phyloP scores from a whole-genome alignment of 2,797 vertebrate genomes.

The Rhinichthys osculus region DNA sequence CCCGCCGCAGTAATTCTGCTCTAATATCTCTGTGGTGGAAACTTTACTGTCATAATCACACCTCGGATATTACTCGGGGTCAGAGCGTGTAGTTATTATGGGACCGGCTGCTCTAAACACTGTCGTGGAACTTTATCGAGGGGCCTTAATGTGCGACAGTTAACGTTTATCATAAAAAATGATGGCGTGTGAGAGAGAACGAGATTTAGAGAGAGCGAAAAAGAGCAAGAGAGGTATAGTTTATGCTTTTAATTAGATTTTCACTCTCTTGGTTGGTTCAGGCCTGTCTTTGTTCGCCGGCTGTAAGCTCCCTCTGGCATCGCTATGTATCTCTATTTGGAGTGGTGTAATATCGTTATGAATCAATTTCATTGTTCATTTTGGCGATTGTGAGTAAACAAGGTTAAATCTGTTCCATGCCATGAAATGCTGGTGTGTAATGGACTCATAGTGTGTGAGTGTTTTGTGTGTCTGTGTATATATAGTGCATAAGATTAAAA shows the following conservation, averaged over 20 bases:
- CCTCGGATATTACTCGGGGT: slow-evolving; percentile 30
- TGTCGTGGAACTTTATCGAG: slow-evolving; percentile 6
- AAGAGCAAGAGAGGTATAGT: neutral
- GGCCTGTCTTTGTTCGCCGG: neutral
- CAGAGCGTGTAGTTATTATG: slow-evolving; percentile 20
- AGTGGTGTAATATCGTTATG: slow-evolving; percentile 21
- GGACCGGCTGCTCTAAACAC: neutral
- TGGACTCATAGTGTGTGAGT: neutral
- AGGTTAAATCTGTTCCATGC: slow-evolving; percentile 24
- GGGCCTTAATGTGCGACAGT: neutral
- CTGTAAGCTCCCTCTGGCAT: neutral
- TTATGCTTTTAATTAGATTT: slow-evolving; percentile 47
- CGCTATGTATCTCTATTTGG: slow-evolving; percentile 10
- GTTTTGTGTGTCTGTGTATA: neutral
- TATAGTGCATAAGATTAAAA: slow-evolving; percentile 4
- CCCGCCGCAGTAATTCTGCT: slow-evolving; percentile 33
- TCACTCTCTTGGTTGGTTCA: neutral
- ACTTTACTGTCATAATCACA: slow-evolving; percentile 44
- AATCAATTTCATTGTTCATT: slow-evolving; percentile 39
- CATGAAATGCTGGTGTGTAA: slow-evolving; percentile 13
- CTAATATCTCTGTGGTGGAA: slow-evolving; percentile 32
- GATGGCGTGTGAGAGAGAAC: slow-evolving; percentile 1
- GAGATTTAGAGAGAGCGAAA: slow-evolving; percentile 13
- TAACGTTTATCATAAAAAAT: slow-evolving; percentile 30
- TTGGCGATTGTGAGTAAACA: slow-evolving; percentile 37